Percentiles rank a stretch among this genome's conserved stretches.
phyloP scores from a whole-genome alignment of 1,140 invertebrate species.

The Andrena cerasifolii region DNA sequence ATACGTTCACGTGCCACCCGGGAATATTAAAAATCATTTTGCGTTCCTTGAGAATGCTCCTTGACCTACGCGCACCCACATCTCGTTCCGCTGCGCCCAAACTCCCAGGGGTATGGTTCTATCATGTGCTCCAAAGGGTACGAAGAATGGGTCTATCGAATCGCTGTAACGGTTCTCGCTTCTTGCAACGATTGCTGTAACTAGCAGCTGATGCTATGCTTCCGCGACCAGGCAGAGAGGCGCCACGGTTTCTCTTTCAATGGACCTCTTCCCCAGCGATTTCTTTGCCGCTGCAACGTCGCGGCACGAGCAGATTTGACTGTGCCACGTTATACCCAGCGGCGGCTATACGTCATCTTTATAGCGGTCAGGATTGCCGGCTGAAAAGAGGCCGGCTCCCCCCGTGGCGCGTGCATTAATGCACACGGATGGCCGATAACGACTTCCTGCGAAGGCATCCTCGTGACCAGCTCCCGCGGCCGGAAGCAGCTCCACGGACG shows the following conservation, averaged over 20 bases:
- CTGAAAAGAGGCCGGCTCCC: conserved; percentile 10
- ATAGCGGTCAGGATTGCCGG: conserved; percentile 18
- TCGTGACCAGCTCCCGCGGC: conserved; percentile 23
- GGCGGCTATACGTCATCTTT: conserved; percentile 44
- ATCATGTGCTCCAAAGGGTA: no score
- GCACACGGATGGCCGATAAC: conserved; percentile 52
- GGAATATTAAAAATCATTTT: conserved; percentile 47
- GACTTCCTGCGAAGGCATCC: conserved; percentile 51
- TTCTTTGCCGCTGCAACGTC: no score
- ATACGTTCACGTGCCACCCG: conserved; percentile 13
- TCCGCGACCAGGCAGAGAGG: no score
- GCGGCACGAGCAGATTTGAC: no score
- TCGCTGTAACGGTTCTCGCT: no score
- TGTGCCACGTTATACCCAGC: background rate
- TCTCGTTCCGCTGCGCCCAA: no score
- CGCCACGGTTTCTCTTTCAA: no score
- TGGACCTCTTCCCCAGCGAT: no score
- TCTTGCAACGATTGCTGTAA: no score
- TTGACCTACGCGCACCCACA: no score
- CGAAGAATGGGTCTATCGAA: background rate
- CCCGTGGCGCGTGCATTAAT: conserved; percentile 50
- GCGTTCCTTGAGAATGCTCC: conserved; percentile 3
- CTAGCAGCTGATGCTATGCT: no score
- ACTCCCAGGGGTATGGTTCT: no score
- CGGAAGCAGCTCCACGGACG: conserved; percentile 47